phyloP scores from a whole-genome alignment of 2,797 vertebrate species.

The Champsocephalus gunnari region DNA sequence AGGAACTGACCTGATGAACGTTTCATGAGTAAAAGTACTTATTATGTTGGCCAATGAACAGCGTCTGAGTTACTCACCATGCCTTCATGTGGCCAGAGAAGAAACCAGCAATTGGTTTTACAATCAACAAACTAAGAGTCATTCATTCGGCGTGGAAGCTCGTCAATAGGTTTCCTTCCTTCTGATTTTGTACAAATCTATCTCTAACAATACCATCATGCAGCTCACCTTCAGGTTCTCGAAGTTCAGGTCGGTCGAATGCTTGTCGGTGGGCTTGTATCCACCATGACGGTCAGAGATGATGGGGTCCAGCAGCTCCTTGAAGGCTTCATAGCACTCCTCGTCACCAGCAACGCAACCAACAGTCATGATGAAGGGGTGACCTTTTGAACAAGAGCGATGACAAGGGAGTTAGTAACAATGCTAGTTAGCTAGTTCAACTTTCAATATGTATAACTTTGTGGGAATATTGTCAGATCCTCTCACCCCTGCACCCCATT shows the following conservation, averaged over 20 bases:
- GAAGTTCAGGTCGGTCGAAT: constrained; percentile 94
- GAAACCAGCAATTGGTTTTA: not conserved
- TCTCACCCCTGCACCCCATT: not conserved
- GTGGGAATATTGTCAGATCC: not conserved
- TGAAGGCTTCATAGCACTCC: constrained; percentile 91
- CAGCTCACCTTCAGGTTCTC: constrained; percentile 91
- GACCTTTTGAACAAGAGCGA: constrained; percentile 79
- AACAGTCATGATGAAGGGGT: constrained; percentile 96
- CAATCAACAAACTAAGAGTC: not conserved
- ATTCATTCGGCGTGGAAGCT: not conserved
- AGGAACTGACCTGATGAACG: not conserved
- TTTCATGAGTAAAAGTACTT: not conserved
- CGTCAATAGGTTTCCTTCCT: no score
- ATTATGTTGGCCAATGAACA: not conserved
- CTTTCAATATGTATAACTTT: not conserved
- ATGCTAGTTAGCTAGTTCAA: not conserved
- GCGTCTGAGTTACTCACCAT: not conserved
- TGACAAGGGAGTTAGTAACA: not conserved
- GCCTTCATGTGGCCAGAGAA: not conserved
- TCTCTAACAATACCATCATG: not conserved
- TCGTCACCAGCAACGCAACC: constrained; percentile 95
- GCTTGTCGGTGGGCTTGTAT: constrained; percentile 94
- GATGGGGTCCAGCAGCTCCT: constrained; percentile 91
- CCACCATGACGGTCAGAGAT: constrained; percentile 93
- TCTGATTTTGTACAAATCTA: not conserved